These are phyloP conservation scores for Chaitophorus viminalis DNA, from an alignment of 2,888 invertebrate genomes.

Conservation along the genomic window DNA sequence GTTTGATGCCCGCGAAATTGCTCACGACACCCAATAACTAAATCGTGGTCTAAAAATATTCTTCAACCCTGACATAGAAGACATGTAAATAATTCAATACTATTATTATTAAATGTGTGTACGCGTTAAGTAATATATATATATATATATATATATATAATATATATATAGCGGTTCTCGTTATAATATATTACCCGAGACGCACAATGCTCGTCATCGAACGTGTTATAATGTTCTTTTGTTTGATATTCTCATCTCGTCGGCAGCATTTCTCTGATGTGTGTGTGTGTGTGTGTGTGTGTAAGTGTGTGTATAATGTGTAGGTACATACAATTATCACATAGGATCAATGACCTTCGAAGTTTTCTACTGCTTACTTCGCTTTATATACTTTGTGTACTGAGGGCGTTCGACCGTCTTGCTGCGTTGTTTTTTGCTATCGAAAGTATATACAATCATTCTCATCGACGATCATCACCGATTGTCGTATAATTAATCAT, in stretches of 20 bases:
- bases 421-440: neutral
- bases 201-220: constrained; percentile 3
- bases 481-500: neutral
- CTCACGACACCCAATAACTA: too few relatives aligned
- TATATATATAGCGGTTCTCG: neutral
- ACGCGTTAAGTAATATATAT: neutral
- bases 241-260: constrained; percentile 54
- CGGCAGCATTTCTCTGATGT: constrained; percentile 15
- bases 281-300: neutral
- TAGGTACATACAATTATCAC: neutral
- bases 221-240: constrained; percentile 46
- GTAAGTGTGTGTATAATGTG: neutral
- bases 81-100: neutral
- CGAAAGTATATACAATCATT: neutral
- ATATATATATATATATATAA: neutral
- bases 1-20: too few relatives aligned
- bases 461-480: neutral
- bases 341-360: constrained; percentile 31
- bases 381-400: neutral
- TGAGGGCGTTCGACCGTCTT: constrained; percentile 18
- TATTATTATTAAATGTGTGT: neutral
- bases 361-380: neutral
- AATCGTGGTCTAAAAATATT: too few relatives aligned
- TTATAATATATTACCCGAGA: neutral
- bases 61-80: neutral